Evolutionary conservation across 2,797 vertebrate species (phyloP).

Genomic region (Lerista edwardsae): DNA sequence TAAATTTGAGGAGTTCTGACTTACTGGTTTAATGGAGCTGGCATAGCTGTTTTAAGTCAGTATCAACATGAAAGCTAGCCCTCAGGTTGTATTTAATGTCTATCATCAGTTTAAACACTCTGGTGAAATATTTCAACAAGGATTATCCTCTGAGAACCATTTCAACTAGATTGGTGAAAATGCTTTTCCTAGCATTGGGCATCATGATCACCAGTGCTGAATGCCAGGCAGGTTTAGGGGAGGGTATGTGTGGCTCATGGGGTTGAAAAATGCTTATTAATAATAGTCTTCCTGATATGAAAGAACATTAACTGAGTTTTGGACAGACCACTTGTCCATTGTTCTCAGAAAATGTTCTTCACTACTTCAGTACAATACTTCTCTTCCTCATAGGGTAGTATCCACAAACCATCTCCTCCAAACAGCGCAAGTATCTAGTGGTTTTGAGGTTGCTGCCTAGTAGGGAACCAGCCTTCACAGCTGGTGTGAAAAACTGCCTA

Average conservation of each 20-base stretch:
- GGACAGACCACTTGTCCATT: not conserved
- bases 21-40: slow-evolving; percentile 11
- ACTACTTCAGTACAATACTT: not conserved
- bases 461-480: not conserved
- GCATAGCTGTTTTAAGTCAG: not conserved
- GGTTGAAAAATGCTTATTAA: not conserved
- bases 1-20: slow-evolving; percentile 4
- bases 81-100: not conserved
- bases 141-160: not conserved
- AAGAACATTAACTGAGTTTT: not conserved
- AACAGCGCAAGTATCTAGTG: not conserved
- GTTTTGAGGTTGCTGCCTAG: not conserved
- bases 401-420: not conserved
- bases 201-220: not conserved
- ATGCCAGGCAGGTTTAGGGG: not conserved
- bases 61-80: slow-evolving; percentile 59
- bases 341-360: not conserved
- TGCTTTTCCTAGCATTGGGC: too few species aligned
- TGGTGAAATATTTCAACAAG: not conserved
- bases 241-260: too few species aligned
- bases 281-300: not conserved
- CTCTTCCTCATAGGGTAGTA: not conserved
- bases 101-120: not conserved
- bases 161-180: not conserved
- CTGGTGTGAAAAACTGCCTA: too few species aligned